phyloP scores from a whole-genome alignment of 2,113 vertebrate species.

The Eudyptes chrysolophus region DNA sequence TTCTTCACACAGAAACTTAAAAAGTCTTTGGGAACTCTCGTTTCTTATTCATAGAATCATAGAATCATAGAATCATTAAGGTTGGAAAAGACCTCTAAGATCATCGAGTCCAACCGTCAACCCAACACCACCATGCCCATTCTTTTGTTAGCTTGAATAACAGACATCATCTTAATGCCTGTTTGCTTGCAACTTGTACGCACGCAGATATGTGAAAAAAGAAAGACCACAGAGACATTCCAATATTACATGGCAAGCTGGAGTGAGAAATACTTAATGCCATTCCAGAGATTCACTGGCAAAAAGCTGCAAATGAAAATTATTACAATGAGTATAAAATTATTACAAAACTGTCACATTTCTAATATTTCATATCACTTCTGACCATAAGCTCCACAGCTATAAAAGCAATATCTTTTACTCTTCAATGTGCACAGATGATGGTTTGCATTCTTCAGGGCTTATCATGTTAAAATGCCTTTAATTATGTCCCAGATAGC shows the following conservation, averaged over 20 bases:
- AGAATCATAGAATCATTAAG: no score
- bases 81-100: no score
- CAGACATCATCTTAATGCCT: neutral
- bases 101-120: no score
- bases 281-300: slow-evolving; percentile 58
- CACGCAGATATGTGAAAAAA: slow-evolving; percentile 17
- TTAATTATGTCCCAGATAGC: slow-evolving; percentile 70
- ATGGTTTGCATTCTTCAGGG: slow-evolving; percentile 68
- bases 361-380: slow-evolving; percentile 77
- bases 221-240: slow-evolving; percentile 18
- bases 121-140: no score
- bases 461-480: slow-evolving; percentile 73
- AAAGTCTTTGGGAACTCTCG: neutral
- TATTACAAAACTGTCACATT: slow-evolving; percentile 78
- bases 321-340: slow-evolving; percentile 74
- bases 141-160: slow-evolving; percentile 1
- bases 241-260: slow-evolving; percentile 29
- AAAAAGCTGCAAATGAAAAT: slow-evolving; percentile 72
- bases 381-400: slow-evolving; percentile 77
- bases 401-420: slow-evolving; percentile 75
- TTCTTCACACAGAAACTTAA: neutral
- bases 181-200: slow-evolving; percentile 23
- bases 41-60: neutral
- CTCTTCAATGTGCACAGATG: slow-evolving; percentile 54
- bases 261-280: slow-evolving; percentile 57